Base-by-base conservation (phyloP, 2,113 vertebrate genomes). In the Pedionomus torquatus region DNA sequence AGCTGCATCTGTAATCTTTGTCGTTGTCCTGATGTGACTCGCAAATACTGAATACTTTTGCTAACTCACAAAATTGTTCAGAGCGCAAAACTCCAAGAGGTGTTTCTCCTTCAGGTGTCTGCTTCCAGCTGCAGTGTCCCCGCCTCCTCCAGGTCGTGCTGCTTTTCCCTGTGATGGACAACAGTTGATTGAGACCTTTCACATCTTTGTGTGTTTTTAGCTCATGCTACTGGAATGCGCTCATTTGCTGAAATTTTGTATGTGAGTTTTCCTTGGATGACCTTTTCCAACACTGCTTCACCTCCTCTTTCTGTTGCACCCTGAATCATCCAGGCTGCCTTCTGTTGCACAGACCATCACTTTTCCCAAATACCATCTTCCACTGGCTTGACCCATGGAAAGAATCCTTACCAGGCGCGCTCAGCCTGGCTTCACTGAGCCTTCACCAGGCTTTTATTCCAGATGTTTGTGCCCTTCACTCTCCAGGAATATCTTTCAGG, bases 21-120 rank as follows among this genome's bases (percentile, higher is more conserved):
- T 43, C 55, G 64, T 52, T 96, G 91, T 92, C 91, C 83, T 84
- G 80, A 78, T 21, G 87, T 82, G 91, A 94, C 89, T 89, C 57
- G 0, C 77, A 55, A 55, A 43, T 20, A 1, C 64, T 0, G 17
- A 54, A 35, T 16, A 17, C 58, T 90, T 46, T 35, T 12, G 37
- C 60, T 46, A 70, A 3, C 54, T 41, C 15, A 13, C 41, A 49
- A 13, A 69, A 8, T 15, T 24, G 19, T 14, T 68, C 7, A 5
- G 64, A 77, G 52, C 30, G 21, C 70, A 15, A 1, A 51, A 46
- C 37, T 74, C 68, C 30, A 5, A 3, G 68, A 86, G 49, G 4
- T 21, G 6, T 69, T 89, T 72, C 49, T 96, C 49, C 54, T 80
- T 35, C 64, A 35, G 64, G 58, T 30, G 80, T n/a, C 37, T 35